These are phyloP conservation scores for Monopis laevigella DNA, from an alignment of 2,888 invertebrate genomes.

Conservation along the genomic window DNA sequence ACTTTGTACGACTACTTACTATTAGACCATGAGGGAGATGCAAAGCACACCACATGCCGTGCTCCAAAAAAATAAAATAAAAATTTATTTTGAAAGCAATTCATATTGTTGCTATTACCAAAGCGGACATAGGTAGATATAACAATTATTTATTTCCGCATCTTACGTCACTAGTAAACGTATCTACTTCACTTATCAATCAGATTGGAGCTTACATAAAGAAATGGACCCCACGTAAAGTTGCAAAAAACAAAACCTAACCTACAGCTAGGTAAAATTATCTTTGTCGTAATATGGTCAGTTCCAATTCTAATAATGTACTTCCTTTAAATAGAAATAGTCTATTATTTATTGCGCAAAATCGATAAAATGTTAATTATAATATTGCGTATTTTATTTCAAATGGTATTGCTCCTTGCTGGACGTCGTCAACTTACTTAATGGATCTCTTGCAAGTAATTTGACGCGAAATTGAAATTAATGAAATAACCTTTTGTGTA, in stretches of 20 bases:
- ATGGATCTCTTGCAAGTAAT: conserved; percentile 3
- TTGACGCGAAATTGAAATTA: conserved; percentile 12
- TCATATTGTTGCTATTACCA: background rate
- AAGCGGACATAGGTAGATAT: background rate
- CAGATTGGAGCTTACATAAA: conserved; percentile 2
- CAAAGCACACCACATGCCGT: too few relatives aligned
- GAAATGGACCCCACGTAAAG: background rate
- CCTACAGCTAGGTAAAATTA: too few relatives aligned
- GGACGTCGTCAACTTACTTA: conserved; percentile 6
- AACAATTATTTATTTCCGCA: background rate
- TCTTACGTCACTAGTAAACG: conserved; percentile 6
- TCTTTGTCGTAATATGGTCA: background rate
- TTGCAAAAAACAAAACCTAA: conserved; percentile 2
- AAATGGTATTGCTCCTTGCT: background rate
- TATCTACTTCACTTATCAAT: background rate
- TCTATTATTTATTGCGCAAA: background rate
- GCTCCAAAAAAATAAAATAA: too few relatives aligned
- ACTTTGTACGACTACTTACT: too few relatives aligned
- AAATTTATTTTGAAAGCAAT: background rate
- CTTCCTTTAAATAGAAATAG: conserved; percentile 1
- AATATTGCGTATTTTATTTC: conserved; percentile 4
- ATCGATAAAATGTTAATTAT: conserved; percentile 5
- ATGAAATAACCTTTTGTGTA: conserved; percentile 11
- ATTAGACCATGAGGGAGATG: too few relatives aligned
- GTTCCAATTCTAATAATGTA: conserved; percentile 1